phyloP scores from a whole-genome alignment of 2,113 vertebrate genomes.

The Micronisus gabar region DNA sequence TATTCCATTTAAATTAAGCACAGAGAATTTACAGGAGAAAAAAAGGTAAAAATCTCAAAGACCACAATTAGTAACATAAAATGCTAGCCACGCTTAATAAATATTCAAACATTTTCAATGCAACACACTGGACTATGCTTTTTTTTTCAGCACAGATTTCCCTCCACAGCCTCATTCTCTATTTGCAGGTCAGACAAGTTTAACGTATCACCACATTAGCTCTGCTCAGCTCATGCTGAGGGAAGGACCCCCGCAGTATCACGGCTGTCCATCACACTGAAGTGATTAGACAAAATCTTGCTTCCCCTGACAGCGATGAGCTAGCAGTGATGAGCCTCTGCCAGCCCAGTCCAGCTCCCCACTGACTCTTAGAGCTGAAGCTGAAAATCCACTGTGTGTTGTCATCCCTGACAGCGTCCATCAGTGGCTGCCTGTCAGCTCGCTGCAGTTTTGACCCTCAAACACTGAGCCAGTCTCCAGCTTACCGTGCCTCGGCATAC shows the following conservation, averaged over 20 bases:
- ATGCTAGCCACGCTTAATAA: background rate
- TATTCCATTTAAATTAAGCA: background rate
- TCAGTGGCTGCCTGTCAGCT: background rate
- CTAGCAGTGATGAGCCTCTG: background rate
- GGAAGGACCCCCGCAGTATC: background rate
- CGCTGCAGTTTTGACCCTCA: background rate
- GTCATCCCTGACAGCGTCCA: background rate
- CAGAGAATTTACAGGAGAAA: background rate
- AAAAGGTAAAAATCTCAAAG: background rate
- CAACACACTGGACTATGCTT: background rate
- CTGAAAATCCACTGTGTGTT: rapidly evolving
- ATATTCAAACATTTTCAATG: background rate
- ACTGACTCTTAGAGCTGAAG: background rate
- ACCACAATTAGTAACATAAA: background rate
- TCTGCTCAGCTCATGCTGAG: background rate
- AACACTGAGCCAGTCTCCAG: background rate
- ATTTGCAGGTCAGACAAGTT: background rate
- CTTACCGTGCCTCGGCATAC: rapidly evolving
- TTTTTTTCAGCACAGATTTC: background rate
- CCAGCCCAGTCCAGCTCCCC: background rate
- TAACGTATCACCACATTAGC: background rate
- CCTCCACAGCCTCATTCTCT: background rate
- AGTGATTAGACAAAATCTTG: background rate
- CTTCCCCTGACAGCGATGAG: background rate
- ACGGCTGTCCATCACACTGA: background rate